These are phyloP conservation scores for Frankliniella fusca DNA, from an alignment of 2,888 invertebrate genomes.

Conservation along the genomic window DNA sequence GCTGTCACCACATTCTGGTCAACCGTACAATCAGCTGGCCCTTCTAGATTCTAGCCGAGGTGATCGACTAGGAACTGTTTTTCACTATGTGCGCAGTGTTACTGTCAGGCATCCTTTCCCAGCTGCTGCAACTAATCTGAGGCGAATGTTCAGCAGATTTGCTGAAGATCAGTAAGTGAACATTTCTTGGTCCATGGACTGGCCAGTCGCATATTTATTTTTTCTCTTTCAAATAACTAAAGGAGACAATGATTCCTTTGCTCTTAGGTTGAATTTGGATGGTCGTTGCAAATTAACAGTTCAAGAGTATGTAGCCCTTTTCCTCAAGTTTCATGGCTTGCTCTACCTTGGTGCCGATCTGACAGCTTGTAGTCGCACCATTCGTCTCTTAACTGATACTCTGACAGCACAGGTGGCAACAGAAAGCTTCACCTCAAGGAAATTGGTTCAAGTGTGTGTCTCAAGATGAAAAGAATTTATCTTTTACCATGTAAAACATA, in stretches of 20 bases:
- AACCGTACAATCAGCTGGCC: conserved; percentile 86
- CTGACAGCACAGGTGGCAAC: conserved; percentile 73
- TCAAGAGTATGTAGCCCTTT: conserved; percentile 56
- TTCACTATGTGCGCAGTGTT: conserved; percentile 79
- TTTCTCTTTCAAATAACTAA: conserved; percentile 28
- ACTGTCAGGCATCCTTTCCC: conserved; percentile 82
- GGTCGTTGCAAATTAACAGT: conserved; percentile 58
- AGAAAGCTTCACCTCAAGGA: conserved; percentile 69
- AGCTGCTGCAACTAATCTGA: conserved; percentile 74
- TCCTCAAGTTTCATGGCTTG: conserved; percentile 61
- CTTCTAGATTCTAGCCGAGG: conserved; percentile 75
- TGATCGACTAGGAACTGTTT: conserved; percentile 75
- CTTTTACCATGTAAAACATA: neutral
- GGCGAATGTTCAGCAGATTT: conserved; percentile 61
- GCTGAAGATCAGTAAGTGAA: conserved; percentile 49
- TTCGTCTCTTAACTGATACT: conserved; percentile 63
- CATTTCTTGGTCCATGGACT: conserved; percentile 32
- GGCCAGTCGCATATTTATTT: neutral
- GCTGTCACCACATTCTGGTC: conserved; percentile 72
- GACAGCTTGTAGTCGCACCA: conserved; percentile 58
- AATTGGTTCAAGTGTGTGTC: conserved; percentile 59
- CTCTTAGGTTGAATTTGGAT: conserved; percentile 49
- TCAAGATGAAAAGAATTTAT: neutral
- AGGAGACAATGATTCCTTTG: conserved; percentile 36
- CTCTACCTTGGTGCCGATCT: conserved; percentile 54